phyloP scores from a whole-genome alignment of 2,113 vertebrate species.

The Mastomys natalensis region DNA sequence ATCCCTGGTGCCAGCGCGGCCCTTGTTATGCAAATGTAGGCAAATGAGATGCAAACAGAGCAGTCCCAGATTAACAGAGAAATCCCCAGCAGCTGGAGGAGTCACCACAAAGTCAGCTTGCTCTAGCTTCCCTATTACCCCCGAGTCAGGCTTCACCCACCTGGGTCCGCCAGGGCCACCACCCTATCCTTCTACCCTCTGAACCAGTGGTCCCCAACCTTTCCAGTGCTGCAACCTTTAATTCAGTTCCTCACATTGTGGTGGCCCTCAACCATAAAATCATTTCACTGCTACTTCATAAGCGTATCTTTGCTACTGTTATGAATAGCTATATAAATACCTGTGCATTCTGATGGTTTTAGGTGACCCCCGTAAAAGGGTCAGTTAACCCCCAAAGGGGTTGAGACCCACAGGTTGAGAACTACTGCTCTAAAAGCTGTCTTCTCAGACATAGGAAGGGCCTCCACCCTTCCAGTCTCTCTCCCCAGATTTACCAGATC shows the following conservation, averaged over 20 bases:
- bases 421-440: neutral
- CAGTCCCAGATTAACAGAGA: constrained; percentile 80
- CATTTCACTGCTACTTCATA: neutral
- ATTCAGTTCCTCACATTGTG: neutral
- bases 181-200: neutral
- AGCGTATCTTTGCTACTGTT: neutral
- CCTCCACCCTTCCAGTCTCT: neutral
- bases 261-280: neutral
- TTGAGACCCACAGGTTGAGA: neutral
- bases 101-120: constrained; percentile 71
- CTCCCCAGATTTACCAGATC: neutral
- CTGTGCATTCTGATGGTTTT: neutral
- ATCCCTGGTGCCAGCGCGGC: constrained; percentile 75
- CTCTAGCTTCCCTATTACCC: neutral
- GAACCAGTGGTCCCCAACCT: neutral
- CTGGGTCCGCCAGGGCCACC: neutral
- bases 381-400: neutral
- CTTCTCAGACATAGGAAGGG: neutral
- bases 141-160: neutral
- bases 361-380: neutral
- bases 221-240: neutral
- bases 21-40: constrained; percentile 83
- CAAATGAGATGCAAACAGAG: constrained; percentile 84
- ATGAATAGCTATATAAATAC: neutral
- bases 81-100: constrained; percentile 84